Percentiles rank a stretch among this genome's conserved stretches.
phyloP scores from a whole-genome alignment of 1,140 invertebrate species.

The Procambarus virginalis region DNA sequence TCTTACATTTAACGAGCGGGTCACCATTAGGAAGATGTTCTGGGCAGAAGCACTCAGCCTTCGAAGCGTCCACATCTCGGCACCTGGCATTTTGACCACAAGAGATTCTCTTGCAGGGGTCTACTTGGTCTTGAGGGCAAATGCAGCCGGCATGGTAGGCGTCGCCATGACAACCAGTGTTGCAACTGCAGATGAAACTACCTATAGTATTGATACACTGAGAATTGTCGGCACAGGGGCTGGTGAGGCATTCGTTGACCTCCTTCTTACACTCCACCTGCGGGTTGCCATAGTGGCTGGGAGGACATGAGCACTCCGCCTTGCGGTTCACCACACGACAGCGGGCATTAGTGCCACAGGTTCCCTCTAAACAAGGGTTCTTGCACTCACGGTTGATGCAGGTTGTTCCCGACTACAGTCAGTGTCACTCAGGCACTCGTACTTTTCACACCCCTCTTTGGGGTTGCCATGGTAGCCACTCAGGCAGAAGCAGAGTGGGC shows the following conservation, averaged over 20 bases:
- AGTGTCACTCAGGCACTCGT: conserved; percentile 83
- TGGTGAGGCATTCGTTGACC: conserved; percentile 79
- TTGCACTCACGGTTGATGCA: conserved; percentile 85
- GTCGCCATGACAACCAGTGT: conserved; percentile 86
- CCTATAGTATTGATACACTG: conserved; percentile 83
- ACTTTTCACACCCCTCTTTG: conserved; percentile 75
- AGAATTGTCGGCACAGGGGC: conserved; percentile 89
- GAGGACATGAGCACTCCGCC: conserved; percentile 88
- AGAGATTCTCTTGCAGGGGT: conserved; percentile 81
- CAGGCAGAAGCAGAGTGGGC: conserved; percentile 84
- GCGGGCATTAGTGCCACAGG: conserved; percentile 89
- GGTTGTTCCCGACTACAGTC: conserved; percentile 87
- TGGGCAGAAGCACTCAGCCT: conserved; percentile 89
- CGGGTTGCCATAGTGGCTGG: conserved; percentile 89
- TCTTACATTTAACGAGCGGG: conserved; percentile 86
- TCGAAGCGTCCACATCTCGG: conserved; percentile 77
- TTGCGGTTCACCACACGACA: conserved; percentile 85
- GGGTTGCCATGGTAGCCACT: conserved; percentile 74
- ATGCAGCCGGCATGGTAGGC: conserved; percentile 83
- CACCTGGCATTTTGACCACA: conserved; percentile 90
- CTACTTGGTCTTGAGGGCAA: conserved; percentile 80
- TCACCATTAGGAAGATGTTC: conserved; percentile 86
- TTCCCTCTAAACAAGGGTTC: conserved; percentile 85
- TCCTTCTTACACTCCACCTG: conserved; percentile 84
- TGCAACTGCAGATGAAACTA: conserved; percentile 86